Base-by-base conservation (phyloP, 2,113 vertebrate species). In the Protobothrops flavoviridis region DNA sequence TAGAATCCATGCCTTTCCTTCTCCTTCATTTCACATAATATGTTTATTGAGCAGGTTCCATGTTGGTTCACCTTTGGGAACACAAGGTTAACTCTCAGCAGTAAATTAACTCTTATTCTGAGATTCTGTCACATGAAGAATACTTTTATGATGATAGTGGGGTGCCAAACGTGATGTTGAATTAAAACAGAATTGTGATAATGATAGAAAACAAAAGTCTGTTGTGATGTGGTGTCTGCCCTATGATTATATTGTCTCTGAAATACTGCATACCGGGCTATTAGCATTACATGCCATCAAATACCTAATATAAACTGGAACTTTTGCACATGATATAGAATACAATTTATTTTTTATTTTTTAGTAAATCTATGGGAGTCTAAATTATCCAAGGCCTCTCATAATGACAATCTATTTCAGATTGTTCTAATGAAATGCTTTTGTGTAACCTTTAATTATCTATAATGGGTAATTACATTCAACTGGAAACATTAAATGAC, bases 221-320 rank as follows among this genome's bases (percentile, higher is more conserved):
- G 11, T 90, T 92, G 43, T 91, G 26, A 93, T 85, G 53, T 8
- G 11, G 24, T 55, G 24, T 50, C 20, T 93, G 39, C n/a, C 24
- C 17, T 95, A 53, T 92, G 86, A 81, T 93, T 95, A 90, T 10
- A 55, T 9, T 64, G 23, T 91, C 56, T 93, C 85, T 87, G 57
- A 91, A 87, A 24, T 52, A 69, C 57, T 52, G 26, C 93, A 92
- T 33, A 88, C 2, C 39, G 91, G 91, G 90, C 52, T 91, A 95
- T 96, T 89, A 69, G 57, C 55, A 90, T 45, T 17, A 87, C 0
- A 74, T 92, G 93, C 94, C 94, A 94, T 93, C 45, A 90, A 33
- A 11, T 94, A 64, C 21, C 91, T 90, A 94, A 87, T 57, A 87
- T 8, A 94, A 93, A 89, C 29, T 86, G 1, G 55, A 6, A 29